Conservation (phyloP, 2,888 invertebrate genomes). For the Orthosia gracilis region DNA sequence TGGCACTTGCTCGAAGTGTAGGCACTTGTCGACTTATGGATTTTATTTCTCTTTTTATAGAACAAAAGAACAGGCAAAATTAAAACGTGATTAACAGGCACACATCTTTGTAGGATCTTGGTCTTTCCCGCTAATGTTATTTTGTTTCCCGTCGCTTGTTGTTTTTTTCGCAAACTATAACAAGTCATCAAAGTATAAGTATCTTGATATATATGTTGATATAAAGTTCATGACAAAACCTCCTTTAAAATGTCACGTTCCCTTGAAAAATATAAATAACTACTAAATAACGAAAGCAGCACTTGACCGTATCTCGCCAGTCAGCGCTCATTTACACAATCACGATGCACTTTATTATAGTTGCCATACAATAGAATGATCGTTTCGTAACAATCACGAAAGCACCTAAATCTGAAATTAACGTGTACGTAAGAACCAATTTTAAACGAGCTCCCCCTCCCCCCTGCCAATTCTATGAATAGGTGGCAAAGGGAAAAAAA, state of each 20-base stretch:
- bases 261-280: constrained; percentile 27
- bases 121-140: background rate
- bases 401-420: constrained; percentile 90
- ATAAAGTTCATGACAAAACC: no score
- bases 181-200: background rate
- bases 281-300: constrained; percentile 38
- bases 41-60: background rate
- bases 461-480: constrained; percentile 54
- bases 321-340: constrained; percentile 84
- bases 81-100: background rate
- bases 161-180: background rate
- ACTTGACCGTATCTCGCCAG: constrained; percentile 62
- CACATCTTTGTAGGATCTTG: background rate
- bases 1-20: background rate
- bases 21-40: background rate
- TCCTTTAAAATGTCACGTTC: background rate
- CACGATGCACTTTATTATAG: constrained; percentile 84
- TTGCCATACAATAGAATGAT: constrained; percentile 83
- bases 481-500: constrained; percentile 47
- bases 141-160: background rate
- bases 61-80: no score
- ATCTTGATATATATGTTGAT: background rate
- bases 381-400: constrained; percentile 88
- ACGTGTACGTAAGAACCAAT: constrained; percentile 84
- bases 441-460: constrained; percentile 60